Base-by-base conservation (phyloP, 2,797 vertebrate genomes). In the Lycodopsis pacificus region DNA sequence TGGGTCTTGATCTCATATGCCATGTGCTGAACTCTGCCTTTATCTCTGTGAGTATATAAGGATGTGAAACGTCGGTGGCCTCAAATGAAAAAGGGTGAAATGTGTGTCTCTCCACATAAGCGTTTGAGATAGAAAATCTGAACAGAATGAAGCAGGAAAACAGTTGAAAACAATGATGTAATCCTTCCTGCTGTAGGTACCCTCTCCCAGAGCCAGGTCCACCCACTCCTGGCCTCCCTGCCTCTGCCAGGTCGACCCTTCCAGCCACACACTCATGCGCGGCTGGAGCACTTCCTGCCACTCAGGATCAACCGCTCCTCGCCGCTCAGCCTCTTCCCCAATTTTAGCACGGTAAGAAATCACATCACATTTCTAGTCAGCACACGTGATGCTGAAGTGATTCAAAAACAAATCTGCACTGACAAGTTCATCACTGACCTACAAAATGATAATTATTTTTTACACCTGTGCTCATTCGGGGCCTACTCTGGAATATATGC, bases 271-370 rank as follows among this genome's bases (percentile, higher is more conserved):
- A 38, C 77, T 61, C 89, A 79, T 9, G 65, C 85, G 56, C 95
- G 95, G 65, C 90, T 99, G 95, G 97, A 98, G 93, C 97, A 97
- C 89, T 97, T 99, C 87, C 94, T 98, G 89, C 96, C 97, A 67
- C 96, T 99, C 89, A 96, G 97, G 90, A 95, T 98, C 94, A 98
- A 96, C 88, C 94, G 96, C 81, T 94, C 97, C 3, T 93, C 96
- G 2, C 97, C 97, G 0, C 96, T 99, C 94, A 97, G 94, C 94
- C 96, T 99, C 83, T 99, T 99, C 84, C 97, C 97, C 84, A 98
- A 97, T 93, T 99, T 99, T 94, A 99, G 96, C 93, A 95, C 95
- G 88, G 98, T 99, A 93, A 89, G 96, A 75, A n/a, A 1, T 22
- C 7, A 20, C 10, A 8, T 40, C 42, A 14, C 49, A 65, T 44